Evolutionary conservation across 2,888 invertebrate species (phyloP).

Genomic region (Pollenia amentaria): DNA sequence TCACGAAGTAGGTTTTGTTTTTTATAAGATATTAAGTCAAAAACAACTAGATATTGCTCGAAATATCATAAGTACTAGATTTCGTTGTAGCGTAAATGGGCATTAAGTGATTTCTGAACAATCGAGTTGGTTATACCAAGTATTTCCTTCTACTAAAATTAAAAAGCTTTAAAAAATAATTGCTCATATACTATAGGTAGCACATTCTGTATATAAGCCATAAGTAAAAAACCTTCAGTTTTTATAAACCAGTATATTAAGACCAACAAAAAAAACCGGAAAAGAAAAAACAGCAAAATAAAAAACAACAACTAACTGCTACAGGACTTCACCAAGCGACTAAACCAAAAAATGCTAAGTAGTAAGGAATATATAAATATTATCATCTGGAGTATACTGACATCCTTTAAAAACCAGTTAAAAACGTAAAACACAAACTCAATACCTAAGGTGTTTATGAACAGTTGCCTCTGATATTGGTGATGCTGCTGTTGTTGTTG

Average conservation of each 20-base stretch:
- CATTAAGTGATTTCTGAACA: too few species aligned
- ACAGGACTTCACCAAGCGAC: conserved; percentile 9
- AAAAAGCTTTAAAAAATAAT: neutral
- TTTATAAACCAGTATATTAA: conserved; percentile 20
- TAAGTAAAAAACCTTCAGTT: conserved; percentile 28
- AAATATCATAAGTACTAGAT: too few species aligned
- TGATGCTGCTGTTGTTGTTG: conserved; percentile 20
- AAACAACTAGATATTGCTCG: too few species aligned
- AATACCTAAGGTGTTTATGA: conserved; percentile 40
- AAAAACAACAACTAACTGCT: conserved; percentile 7
- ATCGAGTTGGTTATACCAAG: too few species aligned
- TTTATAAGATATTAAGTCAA: too few species aligned
- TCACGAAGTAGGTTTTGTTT: too few species aligned
- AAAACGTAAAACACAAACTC: conserved; percentile 40
- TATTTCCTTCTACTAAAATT: neutral
- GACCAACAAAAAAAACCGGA: neutral
- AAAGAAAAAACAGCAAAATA: conserved; percentile 24
- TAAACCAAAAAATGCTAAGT: conserved; percentile 16
- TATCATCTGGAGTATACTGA: conserved; percentile 41
- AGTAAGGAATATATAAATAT: conserved; percentile 13
- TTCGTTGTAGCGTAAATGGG: too few species aligned
- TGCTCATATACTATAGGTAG: neutral
- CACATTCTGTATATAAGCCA: conserved; percentile 24
- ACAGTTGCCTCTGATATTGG: conserved; percentile 30
- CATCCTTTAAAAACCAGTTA: conserved; percentile 42